A percentile compares a stretch with the other conserved stretches of the same genome.
phyloP scores from a whole-genome alignment of 2,888 invertebrate genomes.

The Cylloceria caligata region DNA sequence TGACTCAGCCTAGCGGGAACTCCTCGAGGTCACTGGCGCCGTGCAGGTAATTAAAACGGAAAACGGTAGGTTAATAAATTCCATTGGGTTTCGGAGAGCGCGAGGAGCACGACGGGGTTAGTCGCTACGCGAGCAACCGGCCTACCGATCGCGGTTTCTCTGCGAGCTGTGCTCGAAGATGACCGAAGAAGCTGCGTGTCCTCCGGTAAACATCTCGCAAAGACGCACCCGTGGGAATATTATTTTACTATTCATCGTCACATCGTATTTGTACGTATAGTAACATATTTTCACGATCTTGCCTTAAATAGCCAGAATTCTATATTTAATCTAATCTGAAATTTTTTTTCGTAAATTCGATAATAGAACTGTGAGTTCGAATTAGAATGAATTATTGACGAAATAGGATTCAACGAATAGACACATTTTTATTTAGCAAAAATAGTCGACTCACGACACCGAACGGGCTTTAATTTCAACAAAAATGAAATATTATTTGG shows the following conservation, averaged over 20 bases:
- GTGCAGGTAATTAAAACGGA: conserved; percentile 77
- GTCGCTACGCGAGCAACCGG: conserved; percentile 13
- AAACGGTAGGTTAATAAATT: conserved; percentile 79
- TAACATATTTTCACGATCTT: background rate
- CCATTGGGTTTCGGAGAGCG: conserved; percentile 63
- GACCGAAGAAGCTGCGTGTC: conserved; percentile 25
- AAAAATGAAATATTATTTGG: too few relatives aligned
- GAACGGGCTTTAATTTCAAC: too few relatives aligned
- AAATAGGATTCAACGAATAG: too few relatives aligned
- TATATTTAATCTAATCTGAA: too few relatives aligned
- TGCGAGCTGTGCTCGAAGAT: conserved; percentile 14
- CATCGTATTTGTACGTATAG: too few relatives aligned
- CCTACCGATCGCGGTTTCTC: conserved; percentile 24
- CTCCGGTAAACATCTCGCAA: conserved; percentile 24
- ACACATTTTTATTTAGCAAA: too few relatives aligned
- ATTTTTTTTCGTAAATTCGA: too few relatives aligned
- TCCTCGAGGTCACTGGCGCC: conserved; percentile 71
- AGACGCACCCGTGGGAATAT: conserved; percentile 62
- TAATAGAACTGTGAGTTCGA: too few relatives aligned
- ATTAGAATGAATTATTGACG: too few relatives aligned
- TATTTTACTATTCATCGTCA: conserved; percentile 21
- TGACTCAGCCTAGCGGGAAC: conserved; percentile 68
- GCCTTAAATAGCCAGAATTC: background rate
- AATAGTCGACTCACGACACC: too few relatives aligned
- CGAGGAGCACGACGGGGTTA: conserved; percentile 55